Evolutionary conservation across 2,888 invertebrate species (phyloP).

Genomic region (Sinohyriopsis cumingii): DNA sequence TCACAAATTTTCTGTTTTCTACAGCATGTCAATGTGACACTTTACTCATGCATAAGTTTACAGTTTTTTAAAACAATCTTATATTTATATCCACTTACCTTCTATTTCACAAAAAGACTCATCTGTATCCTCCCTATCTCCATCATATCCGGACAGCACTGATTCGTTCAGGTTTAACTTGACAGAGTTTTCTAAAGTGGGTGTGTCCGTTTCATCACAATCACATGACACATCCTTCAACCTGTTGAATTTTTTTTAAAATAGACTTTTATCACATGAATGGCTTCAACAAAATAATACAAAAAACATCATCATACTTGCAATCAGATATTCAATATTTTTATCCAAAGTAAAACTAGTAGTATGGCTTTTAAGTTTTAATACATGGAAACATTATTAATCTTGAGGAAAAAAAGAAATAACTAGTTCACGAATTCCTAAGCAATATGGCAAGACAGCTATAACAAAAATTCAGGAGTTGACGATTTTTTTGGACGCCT

Average conservation of each 20-base stretch:
- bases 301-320: background rate
- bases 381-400: no score
- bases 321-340: background rate
- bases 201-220: conserved; percentile 36
- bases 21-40: no score
- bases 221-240: conserved; percentile 9
- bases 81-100: conserved; percentile 33
- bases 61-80: background rate
- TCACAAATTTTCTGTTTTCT: no score
- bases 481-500: no score
- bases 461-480: no score
- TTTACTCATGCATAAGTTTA: no score
- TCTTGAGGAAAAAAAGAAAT: no score
- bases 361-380: no score
- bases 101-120: conserved; percentile 52
- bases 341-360: background rate
- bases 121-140: conserved; percentile 61
- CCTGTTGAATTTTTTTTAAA: conserved; percentile 4
- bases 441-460: no score
- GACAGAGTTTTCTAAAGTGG: conserved; percentile 43
- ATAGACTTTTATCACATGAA: background rate
- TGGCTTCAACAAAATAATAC: background rate
- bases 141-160: conserved; percentile 61
- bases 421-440: no score
- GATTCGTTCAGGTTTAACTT: conserved; percentile 49